Base-by-base conservation (phyloP, 2,113 vertebrate species). In the Peromyscus polionotus region DNA sequence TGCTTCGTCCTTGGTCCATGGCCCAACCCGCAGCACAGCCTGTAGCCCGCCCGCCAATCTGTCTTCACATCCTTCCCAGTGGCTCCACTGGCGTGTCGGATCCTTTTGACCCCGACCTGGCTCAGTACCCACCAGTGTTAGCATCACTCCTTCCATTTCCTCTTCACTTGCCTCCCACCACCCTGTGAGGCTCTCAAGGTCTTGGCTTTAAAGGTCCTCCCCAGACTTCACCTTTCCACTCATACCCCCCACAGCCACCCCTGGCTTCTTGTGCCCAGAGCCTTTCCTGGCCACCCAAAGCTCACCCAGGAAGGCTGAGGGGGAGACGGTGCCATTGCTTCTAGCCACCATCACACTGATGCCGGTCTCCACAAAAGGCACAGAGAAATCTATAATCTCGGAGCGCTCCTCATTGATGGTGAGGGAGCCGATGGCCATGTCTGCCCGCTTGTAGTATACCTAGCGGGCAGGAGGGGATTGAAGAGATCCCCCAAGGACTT, bases 291-390 rank as follows among this genome's bases (percentile, higher is more conserved):
- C 68, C 36, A 0, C 51, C 76, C 0, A 0, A 54, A 90, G 98
- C 98, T 99, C 95, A 99, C 99, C 99, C 97, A 99, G 98, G 97
- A 99, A 99, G 85, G 99, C 99, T 0, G 99, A 99, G 0, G 99
- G 99, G 4, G 99, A 99, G 33, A 99, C 99, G 0, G 99, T 99
- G 96, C 99, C 99, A 0, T 99, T 99, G 98, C 99, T 99, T 33
- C 99, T 98, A 19, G 99, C 99, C 93, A 99, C 99, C 99, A 99
- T 99, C 96, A 99, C 99, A 0, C 99, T 99, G 98, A 99, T 99
- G 63, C 99, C 99, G 0, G 99, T 99, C 98, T 99, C 99, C 98
- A 99, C 99, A 1, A 99, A 99, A 51, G 99, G 99, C 96, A 99
- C 99, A 0, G 99, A 99, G 99, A 99, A 99, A 98, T 99, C 99